Evolutionary conservation across 2,888 invertebrate species (phyloP), one percentile per base, ranked within the genome.

Genomic region (Anarsia innoxiella): DNA sequence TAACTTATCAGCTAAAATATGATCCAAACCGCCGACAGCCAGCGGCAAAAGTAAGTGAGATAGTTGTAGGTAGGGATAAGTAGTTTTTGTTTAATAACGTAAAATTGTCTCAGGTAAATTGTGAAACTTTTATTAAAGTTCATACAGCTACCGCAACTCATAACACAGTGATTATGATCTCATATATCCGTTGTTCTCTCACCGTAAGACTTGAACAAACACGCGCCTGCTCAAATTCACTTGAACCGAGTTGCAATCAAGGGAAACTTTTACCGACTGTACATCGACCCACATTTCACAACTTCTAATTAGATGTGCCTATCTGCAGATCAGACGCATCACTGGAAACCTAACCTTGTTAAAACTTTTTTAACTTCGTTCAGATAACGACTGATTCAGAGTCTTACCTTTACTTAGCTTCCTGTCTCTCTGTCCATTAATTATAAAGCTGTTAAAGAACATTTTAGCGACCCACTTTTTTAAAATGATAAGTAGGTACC

Each of bases 251-350:
- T 19, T 19, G 19, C 19, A 19, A 19, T 19, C 19, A 19, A 3
- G n/a, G 19, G 31, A 11, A 19, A 14, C 19, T 31, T 23, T 11
- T 10, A 19, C 19, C 5, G 31, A 31, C 23, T 8, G 23, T 13
- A 19, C 23, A 25, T 9, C 15, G 26, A 25, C 33, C 33, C 11
- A 33, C 10, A 35, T 28, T 35, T 19, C 35, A 12, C 11, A 44
- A 42, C 31, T 44, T 44, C 32, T 46, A 46, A 46, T 46, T 46
- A 46, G 39, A 39, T 23, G 36, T 29, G 33, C 36, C 28, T 36
- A 39, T 40, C 38, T 29, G 14, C 14, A 31, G 37, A 42, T 40
- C 37, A 26, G 31, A 30, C 38, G 37, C 38, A 37, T 34, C 43
- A 35, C 33, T 32, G 39, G 39, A 38, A 37, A 41, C 38, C 44